Evolutionary conservation across 2,888 invertebrate species (phyloP).

Genomic region (Drosophila pseudotakahashii): DNA sequence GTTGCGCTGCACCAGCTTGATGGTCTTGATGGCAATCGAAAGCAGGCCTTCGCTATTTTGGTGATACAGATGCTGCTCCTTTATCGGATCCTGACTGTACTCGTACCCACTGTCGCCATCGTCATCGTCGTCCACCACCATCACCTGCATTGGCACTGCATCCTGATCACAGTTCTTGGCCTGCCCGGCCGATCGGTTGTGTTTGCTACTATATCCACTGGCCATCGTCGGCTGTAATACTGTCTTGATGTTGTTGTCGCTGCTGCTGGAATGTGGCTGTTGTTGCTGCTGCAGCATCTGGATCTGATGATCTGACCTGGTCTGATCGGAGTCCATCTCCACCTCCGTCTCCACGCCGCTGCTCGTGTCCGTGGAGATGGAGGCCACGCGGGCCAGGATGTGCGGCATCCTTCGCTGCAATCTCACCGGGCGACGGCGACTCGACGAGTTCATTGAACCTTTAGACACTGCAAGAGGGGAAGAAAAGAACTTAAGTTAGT

Average conservation of each 20-base stretch:
- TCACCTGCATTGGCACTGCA: slow-evolving; percentile 14
- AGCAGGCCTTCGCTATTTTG: slow-evolving; percentile 85
- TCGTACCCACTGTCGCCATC: slow-evolving; percentile 60
- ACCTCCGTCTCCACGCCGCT: slow-evolving; percentile 13
- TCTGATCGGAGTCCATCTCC: slow-evolving; percentile 22
- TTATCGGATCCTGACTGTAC: slow-evolving; percentile 43
- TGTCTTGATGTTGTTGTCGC: slow-evolving; percentile 54
- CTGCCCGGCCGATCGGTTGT: slow-evolving; percentile 10
- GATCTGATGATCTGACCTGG: slow-evolving; percentile 5
- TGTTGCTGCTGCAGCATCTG: slow-evolving; percentile 38
- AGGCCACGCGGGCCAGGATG: slow-evolving; percentile 32
- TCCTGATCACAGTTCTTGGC: slow-evolving; percentile 9
- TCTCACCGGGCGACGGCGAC: slow-evolving; percentile 41
- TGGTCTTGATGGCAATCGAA: slow-evolving; percentile 87
- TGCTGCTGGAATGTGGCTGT: slow-evolving; percentile 32
- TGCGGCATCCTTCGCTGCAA: slow-evolving; percentile 31
- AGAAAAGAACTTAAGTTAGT: neutral
- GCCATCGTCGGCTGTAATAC: slow-evolving; percentile 67
- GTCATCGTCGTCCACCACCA: slow-evolving; percentile 41
- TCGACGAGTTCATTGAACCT: slow-evolving; percentile 56
- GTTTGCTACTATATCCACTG: slow-evolving; percentile 31
- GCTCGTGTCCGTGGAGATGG: slow-evolving; percentile 32
- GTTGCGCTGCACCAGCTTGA: slow-evolving; percentile 87
- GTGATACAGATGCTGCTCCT: slow-evolving; percentile 36
- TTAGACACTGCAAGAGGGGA: slow-evolving; percentile 62